phyloP scores from a whole-genome alignment of 1,140 invertebrate species.

The Micrasema minimum region DNA sequence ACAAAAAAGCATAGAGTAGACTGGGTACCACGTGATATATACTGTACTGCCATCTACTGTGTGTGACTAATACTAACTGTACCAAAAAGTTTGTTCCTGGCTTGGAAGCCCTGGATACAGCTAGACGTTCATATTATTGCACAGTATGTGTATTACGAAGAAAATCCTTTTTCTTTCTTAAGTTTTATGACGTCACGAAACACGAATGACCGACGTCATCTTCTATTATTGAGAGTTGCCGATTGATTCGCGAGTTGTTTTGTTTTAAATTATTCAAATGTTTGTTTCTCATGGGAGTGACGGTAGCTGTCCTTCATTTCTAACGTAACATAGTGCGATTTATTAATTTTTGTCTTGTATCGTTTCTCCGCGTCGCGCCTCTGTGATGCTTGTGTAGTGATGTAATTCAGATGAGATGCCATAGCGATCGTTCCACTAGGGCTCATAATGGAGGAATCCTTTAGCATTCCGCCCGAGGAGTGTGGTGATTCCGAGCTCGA shows the following conservation, averaged over 20 bases:
- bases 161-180: slow-evolving; percentile 12
- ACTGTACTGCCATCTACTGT: too few relatives aligned
- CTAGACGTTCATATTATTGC: too few relatives aligned
- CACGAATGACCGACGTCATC: slow-evolving; percentile 44
- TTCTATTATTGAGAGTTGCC: slow-evolving; percentile 39
- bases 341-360: slow-evolving; percentile 44
- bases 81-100: too few relatives aligned
- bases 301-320: slow-evolving; percentile 23
- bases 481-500: slow-evolving; percentile 67
- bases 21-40: too few relatives aligned
- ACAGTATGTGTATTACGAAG: slow-evolving; percentile 6
- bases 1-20: too few relatives aligned
- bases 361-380: neutral
- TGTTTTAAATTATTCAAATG: slow-evolving; percentile 31
- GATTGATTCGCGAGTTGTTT: slow-evolving; percentile 39
- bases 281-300: slow-evolving; percentile 34
- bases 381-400: slow-evolving; percentile 60
- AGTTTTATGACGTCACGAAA: slow-evolving; percentile 41
- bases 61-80: too few relatives aligned
- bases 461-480: slow-evolving; percentile 66
- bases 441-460: slow-evolving; percentile 66
- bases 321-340: slow-evolving; percentile 40
- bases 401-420: slow-evolving; percentile 66
- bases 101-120: too few relatives aligned
- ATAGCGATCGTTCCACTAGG: slow-evolving; percentile 54